These are phyloP conservation scores for Drosophila seclusa DNA, from an alignment of 2,888 invertebrate species.

Conservation along the genomic window DNA sequence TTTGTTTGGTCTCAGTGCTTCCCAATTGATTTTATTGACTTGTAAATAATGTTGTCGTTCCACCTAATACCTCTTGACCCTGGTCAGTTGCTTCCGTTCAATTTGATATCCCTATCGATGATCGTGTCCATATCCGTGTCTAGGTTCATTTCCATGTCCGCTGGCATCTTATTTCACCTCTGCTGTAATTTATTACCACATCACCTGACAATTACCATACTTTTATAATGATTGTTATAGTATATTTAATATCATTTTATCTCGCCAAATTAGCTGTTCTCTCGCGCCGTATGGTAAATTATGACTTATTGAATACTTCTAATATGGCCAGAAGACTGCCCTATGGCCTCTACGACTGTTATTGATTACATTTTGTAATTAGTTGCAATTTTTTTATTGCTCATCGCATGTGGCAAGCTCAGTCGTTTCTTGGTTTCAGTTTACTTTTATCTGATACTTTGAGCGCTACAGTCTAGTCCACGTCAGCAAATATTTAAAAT, in stretches of 20 bases:
- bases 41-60: constrained; percentile 69
- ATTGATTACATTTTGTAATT: constrained; percentile 83
- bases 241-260: not conserved
- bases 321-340: not conserved
- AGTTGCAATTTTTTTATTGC: constrained; percentile 65
- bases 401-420: constrained; percentile 46
- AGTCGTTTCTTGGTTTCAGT: constrained; percentile 58
- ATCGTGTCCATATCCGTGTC: constrained; percentile 9
- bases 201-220: constrained; percentile 18
- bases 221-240: not conserved
- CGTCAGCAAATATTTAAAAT: constrained; percentile 27
- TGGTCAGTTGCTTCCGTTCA: constrained; percentile 47
- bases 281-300: not conserved
- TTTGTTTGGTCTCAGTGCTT: constrained; percentile 56
- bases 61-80: constrained; percentile 20
- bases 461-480: constrained; percentile 35
- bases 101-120: constrained; percentile 16
- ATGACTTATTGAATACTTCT: not conserved
- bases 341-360: constrained; percentile 11
- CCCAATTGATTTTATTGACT: constrained; percentile 78
- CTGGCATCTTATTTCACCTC: constrained; percentile 40
- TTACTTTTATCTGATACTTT: constrained; percentile 34
- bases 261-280: constrained; percentile 1
- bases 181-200: constrained; percentile 42
- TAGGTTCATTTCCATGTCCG: constrained; percentile 10